Base-by-base conservation (phyloP, 1,140 invertebrate species). In the Nebria ingens region DNA sequence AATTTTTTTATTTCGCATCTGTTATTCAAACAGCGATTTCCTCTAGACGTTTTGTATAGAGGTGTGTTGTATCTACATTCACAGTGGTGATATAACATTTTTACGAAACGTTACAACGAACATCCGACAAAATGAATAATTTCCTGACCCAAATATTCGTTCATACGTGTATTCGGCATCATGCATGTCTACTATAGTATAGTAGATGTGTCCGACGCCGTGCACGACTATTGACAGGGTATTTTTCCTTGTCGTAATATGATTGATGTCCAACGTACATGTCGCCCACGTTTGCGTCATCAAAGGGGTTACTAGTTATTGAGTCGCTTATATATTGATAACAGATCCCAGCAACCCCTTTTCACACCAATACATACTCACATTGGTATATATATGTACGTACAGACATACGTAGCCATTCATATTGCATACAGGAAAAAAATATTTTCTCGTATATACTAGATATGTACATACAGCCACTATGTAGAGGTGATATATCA, bases 251-350 rank as follows among this genome's bases (percentile, higher is more conserved):
- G 40, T 45, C 40, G 40, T 45, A 12, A 17, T 4, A 45, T 45
- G 40, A 45, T 45, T 45, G 40, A 45, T 45, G 40, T 45, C 17
- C 40, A n/a, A 45, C 15, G 17, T 17, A 17, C 40, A 45, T 45
- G 40, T 45, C 40, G n/a, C n/a, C 40, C 15, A 17, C 17, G 40
- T 17, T 45, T 6, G 25, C 25, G 25, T 29, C 17, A 45, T 45
- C 17, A 45, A 17, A 45, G 17, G 40, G 40, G 40, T 45, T 45
- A 45, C 40, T 45, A 45, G 40, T 45, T 45, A 45, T 45, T 45
- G 40, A 45, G 40, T 11, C 40, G 40, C 15, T 45, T n/a, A n/a
- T n/a, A 3, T 6, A 45, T 45, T 45, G 40, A 45, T 45, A 45
- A 45, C 40, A 45, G 40, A 4, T 45, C 4, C 9, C 9, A 9